Percentiles rank a stretch among this genome's conserved stretches.
Conservation (phyloP, 92 coral and sea anemone species). For the Pocillopora grandis region DNA sequence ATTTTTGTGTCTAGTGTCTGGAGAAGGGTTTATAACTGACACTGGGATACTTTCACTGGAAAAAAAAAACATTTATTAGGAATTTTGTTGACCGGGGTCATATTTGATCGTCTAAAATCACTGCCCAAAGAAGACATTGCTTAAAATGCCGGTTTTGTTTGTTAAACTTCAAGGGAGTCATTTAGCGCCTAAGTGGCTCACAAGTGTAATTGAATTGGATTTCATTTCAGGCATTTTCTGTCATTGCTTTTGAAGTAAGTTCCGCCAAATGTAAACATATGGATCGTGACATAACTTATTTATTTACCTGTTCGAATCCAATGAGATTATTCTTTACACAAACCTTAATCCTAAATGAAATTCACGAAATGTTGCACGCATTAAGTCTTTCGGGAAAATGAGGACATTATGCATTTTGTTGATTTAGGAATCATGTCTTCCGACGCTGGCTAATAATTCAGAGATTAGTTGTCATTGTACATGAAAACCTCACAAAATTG, state of each 20-base stretch:
- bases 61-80: too few relatives aligned
- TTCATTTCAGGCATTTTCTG: background rate
- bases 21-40: too few relatives aligned
- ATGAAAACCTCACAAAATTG: conserved; percentile 3
- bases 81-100: too few relatives aligned
- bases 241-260: background rate
- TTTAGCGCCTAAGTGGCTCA: too few relatives aligned
- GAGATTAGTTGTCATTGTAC: conserved; percentile 20
- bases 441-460: conserved; percentile 14
- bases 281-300: background rate
- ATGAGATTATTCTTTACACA: background rate
- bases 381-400: background rate
- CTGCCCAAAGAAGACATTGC: too few relatives aligned
- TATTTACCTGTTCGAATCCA: conserved; percentile 4
- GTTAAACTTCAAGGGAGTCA: too few relatives aligned
- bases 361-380: conserved; percentile 8
- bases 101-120: too few relatives aligned
- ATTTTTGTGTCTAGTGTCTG: too few relatives aligned
- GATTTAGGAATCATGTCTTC: background rate
- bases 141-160: too few relatives aligned
- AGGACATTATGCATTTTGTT: conserved; percentile 5
- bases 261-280: background rate
- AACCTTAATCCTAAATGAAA: conserved; percentile 9
- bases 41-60: too few relatives aligned
- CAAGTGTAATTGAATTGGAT: too few relatives aligned